These are phyloP conservation scores for Aphodius sticticus DNA, from an alignment of 2,888 invertebrate species.

Conservation along the genomic window DNA sequence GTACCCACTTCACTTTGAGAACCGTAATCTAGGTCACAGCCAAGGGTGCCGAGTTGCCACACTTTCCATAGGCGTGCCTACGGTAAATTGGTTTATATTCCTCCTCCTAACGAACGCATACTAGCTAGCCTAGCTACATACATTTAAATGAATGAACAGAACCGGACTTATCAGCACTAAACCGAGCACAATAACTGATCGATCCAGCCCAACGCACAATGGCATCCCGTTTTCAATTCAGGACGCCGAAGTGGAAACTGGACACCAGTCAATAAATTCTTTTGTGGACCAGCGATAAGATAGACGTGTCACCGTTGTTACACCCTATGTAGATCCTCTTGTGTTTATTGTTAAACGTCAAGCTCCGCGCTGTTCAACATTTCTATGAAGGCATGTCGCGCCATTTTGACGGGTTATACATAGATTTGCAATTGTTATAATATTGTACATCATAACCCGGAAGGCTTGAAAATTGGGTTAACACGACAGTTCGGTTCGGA, in stretches of 20 bases:
- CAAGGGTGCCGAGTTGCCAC: neutral
- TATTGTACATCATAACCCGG: neutral
- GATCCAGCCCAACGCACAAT: slow-evolving; percentile 7
- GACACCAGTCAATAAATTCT: slow-evolving; percentile 25
- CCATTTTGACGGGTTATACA: neutral
- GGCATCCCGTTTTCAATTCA: neutral
- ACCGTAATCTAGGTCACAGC: too few species aligned
- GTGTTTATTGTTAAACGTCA: slow-evolving; percentile 6
- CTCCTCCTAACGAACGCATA: neutral
- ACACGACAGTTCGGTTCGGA: neutral
- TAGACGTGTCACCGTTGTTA: neutral
- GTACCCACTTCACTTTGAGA: too few species aligned
- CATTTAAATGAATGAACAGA: neutral
- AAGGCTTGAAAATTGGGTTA: neutral
- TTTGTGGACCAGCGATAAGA: slow-evolving; percentile 20
- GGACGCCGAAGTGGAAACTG: slow-evolving; percentile 15
- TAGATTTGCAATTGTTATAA: neutral
- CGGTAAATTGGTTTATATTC: neutral
- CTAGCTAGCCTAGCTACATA: too few species aligned
- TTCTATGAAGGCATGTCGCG: slow-evolving; percentile 13
- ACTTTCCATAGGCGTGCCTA: too few species aligned
- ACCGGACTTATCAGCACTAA: neutral
- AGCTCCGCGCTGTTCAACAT: neutral
- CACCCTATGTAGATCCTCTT: slow-evolving; percentile 5
- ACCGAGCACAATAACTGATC: neutral